A percentile compares a stretch with the other conserved stretches of the same genome.
phyloP scores from a whole-genome alignment of 2,888 invertebrate species.

The Trachelus troglodyta region DNA sequence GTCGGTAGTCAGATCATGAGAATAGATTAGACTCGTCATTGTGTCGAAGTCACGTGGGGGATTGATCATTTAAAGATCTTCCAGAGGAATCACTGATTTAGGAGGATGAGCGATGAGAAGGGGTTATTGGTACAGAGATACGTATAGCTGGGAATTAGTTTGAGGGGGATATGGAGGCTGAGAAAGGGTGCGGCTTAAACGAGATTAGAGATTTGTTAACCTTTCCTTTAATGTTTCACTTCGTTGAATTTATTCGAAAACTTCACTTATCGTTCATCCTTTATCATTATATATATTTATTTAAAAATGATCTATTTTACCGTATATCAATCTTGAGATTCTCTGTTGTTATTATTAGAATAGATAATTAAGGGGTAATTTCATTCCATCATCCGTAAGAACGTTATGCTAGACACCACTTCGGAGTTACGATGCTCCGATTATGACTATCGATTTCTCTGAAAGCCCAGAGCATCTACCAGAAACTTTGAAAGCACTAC shows the following conservation, averaged over 20 bases:
- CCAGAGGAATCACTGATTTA: not conserved
- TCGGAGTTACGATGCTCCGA: not conserved
- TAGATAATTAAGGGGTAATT: not conserved
- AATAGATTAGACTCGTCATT: conserved; percentile 45
- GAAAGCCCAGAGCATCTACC: not conserved
- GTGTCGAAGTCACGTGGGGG: conserved; percentile 12
- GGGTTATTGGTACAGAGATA: not conserved
- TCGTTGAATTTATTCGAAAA: not conserved
- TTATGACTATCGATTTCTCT: not conserved
- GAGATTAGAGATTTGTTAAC: not conserved
- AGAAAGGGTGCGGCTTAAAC: not conserved
- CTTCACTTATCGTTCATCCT: not conserved
- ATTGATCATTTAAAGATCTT: not conserved
- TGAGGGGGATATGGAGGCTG: not conserved
- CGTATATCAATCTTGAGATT: not conserved
- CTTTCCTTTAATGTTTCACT: not conserved
- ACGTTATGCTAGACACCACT: not conserved
- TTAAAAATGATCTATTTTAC: not conserved
- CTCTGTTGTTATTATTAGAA: not conserved
- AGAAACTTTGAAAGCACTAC: not conserved
- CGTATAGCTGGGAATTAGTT: not conserved
- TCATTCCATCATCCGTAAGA: not conserved
- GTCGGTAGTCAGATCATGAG: conserved; percentile 38
- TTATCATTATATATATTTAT: not conserved
- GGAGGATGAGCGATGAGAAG: not conserved